A percentile compares a stretch with the other conserved stretches of the same genome.
Conservation (phyloP, 2,888 invertebrate genomes). For the Acronicta leporina region DNA sequence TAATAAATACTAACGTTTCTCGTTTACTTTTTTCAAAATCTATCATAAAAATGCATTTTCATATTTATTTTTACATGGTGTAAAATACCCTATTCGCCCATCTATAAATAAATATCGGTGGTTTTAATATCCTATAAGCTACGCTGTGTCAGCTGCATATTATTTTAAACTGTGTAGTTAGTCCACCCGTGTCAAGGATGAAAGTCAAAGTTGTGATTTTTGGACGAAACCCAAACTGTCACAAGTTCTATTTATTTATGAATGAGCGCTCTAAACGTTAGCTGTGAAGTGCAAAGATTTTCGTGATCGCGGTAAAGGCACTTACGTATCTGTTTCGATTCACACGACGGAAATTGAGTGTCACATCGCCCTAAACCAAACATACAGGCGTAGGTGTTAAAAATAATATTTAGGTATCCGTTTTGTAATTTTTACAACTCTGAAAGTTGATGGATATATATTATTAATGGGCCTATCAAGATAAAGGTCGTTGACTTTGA, state of each 20-base stretch:
- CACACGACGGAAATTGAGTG: conserved; percentile 46
- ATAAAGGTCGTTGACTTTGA: conserved; percentile 43
- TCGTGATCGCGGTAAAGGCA: conserved; percentile 45
- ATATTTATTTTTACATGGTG: too few species aligned
- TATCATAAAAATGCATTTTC: too few species aligned
- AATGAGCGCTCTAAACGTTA: conserved; percentile 66
- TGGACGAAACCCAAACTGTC: conserved; percentile 70
- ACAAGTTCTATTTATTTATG: conserved; percentile 68
- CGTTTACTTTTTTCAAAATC: too few species aligned
- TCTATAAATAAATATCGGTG: conserved; percentile 35
- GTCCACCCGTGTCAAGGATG: conserved; percentile 72
- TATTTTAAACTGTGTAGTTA: conserved; percentile 1
- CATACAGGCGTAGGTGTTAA: conserved; percentile 29
- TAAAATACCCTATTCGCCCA: too few species aligned
- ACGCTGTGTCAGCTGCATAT: conserved; percentile 40
- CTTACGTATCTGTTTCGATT: conserved; percentile 27
- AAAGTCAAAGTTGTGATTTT: conserved; percentile 71
- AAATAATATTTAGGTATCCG: conserved; percentile 36
- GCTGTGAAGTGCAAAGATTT: conserved; percentile 43
- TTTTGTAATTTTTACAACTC: conserved; percentile 45
- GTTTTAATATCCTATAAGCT: conserved; percentile 42
- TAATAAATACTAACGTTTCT: too few species aligned
- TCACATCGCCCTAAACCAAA: conserved; percentile 44
- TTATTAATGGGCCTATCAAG: conserved; percentile 28
- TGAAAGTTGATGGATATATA: conserved; percentile 48